These are phyloP conservation scores for Drosophila paulistorum DNA, from an alignment of 1,140 invertebrate genomes.

Conservation along the genomic window DNA sequence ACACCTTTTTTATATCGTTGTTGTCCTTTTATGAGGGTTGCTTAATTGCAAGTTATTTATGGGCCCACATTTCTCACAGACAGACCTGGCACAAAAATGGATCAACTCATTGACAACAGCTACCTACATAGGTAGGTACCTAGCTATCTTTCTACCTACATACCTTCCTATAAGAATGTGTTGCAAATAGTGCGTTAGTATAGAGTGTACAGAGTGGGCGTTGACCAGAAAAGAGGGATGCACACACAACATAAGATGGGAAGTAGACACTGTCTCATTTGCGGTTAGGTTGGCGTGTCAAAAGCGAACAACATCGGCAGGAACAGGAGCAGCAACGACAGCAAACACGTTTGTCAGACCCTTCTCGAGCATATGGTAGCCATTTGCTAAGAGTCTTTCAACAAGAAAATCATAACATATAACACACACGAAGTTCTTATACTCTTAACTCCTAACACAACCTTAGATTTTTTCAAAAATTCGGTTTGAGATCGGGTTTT, in stretches of 20 bases:
- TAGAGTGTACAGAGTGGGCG: conserved; percentile 38
- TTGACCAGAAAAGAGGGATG: conserved; percentile 44
- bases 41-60: conserved; percentile 75
- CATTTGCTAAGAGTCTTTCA: conserved; percentile 52
- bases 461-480: too few species aligned
- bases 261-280: conserved; percentile 71
- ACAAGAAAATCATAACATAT: background rate
- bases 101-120: conserved; percentile 58
- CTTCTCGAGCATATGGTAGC: conserved; percentile 57
- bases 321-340: background rate
- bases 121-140: too few species aligned
- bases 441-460: conserved; percentile 11
- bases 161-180: conserved; percentile 24
- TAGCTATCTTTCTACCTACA: too few species aligned
- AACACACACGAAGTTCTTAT: conserved; percentile 24
- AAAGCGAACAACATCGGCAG: conserved; percentile 51
- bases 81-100: conserved; percentile 33
- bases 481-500: too few species aligned
- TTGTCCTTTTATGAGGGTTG: conserved; percentile 15
- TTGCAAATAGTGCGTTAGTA: conserved; percentile 34
- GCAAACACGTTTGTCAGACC: conserved; percentile 39
- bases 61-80: conserved; percentile 14
- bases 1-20: conserved; percentile 26
- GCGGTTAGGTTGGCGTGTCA: conserved; percentile 71
- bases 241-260: background rate